phyloP scores from a whole-genome alignment of 2,888 invertebrate species.

The Mechanitis messenoides region DNA sequence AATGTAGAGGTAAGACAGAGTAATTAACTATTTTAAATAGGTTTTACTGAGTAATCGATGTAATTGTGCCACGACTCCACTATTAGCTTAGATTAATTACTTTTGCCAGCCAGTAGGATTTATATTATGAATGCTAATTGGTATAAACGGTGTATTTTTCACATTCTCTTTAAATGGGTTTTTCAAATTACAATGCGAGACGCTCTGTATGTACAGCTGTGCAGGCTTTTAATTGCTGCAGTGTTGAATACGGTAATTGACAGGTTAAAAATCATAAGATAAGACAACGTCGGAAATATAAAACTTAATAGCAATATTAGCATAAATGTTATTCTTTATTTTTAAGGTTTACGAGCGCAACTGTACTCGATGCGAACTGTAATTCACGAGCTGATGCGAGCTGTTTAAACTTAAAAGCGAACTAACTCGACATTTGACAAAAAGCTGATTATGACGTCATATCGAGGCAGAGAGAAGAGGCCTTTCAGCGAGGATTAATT shows the following conservation, averaged over 20 bases:
- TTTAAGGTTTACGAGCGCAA: conserved; percentile 27
- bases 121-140: conserved; percentile 64
- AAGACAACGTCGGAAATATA: conserved; percentile 44
- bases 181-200: conserved; percentile 62
- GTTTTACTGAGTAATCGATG: conserved; percentile 38
- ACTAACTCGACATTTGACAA: conserved; percentile 71
- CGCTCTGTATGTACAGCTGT: conserved; percentile 71
- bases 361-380: conserved; percentile 36
- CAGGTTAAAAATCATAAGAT: conserved; percentile 60
- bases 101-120: conserved; percentile 55
- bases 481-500: conserved; percentile 74
- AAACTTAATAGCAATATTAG: conserved; percentile 11
- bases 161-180: conserved; percentile 65
- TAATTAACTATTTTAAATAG: conserved; percentile 22
- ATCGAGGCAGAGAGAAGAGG: conserved; percentile 41
- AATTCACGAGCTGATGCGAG: conserved; percentile 51
- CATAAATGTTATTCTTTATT: conserved; percentile 9
- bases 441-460: conserved; percentile 76
- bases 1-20: conserved; percentile 16
- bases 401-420: conserved; percentile 68
- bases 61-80: conserved; percentile 39
- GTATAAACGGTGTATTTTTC: conserved; percentile 68
- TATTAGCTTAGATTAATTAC: conserved; percentile 57
- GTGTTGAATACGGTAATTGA: conserved; percentile 69
- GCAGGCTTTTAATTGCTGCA: conserved; percentile 63